Evolutionary conservation across 2,113 vertebrate species (phyloP).

Genomic region (Orientallactaga bullata): DNA sequence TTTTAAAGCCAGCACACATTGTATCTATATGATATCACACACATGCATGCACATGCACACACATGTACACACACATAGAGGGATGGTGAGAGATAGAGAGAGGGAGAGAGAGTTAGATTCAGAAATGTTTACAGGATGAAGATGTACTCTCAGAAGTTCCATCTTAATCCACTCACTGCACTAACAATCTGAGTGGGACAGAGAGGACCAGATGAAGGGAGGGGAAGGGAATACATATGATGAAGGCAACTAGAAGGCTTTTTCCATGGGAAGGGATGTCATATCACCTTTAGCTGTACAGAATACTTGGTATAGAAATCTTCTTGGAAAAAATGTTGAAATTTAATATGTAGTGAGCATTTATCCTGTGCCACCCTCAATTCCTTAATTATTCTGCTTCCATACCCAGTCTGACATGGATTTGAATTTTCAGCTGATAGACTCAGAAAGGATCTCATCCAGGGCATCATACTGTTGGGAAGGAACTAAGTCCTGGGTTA

Average conservation of each 20-base stretch:
- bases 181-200: neutral
- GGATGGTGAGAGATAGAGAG: neutral
- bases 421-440: neutral
- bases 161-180: neutral
- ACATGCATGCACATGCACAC: neutral
- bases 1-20: neutral
- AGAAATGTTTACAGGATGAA: neutral
- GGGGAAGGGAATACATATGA: neutral
- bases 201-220: neutral
- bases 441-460: no score
- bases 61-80: neutral
- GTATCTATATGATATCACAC: neutral
- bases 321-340: neutral
- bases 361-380: neutral
- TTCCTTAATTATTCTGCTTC: neutral
- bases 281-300: neutral
- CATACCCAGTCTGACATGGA: neutral
- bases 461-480: neutral
- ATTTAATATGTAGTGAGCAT: neutral
- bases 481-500: neutral
- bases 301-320: neutral
- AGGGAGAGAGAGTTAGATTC: no score
- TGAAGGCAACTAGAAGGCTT: neutral
- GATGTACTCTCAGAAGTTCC: neutral
- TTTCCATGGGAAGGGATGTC: neutral